Conservation (phyloP, 2,888 invertebrate genomes). For the Erannis defoliaria region DNA sequence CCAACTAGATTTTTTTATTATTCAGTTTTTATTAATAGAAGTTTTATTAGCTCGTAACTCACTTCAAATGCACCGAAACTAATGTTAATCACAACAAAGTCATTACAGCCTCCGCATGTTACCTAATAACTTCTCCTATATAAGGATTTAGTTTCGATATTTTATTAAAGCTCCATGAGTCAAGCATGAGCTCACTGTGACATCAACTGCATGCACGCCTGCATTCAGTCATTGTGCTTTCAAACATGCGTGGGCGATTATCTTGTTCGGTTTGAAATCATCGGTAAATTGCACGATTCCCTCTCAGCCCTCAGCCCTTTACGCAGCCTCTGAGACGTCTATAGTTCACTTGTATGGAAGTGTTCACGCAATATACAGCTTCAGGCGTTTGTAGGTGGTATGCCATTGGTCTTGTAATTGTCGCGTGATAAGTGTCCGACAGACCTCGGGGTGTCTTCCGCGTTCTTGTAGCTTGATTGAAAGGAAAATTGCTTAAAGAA, state of each 20-base stretch:
- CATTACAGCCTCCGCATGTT: constrained; percentile 23
- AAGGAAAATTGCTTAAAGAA: constrained; percentile 37
- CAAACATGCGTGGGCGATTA: constrained; percentile 55
- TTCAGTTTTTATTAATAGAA: no score
- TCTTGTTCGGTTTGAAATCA: constrained; percentile 47
- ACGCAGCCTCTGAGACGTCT: not conserved
- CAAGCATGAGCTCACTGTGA: constrained; percentile 66
- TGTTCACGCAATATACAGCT: constrained; percentile 61
- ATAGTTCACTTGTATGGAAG: constrained; percentile 3
- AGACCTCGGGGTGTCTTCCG: constrained; percentile 47
- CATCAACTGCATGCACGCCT: constrained; percentile 58
- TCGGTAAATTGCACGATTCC: constrained; percentile 45
- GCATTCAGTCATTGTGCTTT: constrained; percentile 44
- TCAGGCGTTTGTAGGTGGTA: constrained; percentile 50
- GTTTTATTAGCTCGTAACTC: constrained; percentile 5
- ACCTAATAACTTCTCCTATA: constrained; percentile 37
- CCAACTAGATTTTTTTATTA: no score
- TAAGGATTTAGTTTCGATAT: constrained; percentile 44
- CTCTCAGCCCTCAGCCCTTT: not conserved
- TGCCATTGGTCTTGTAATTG: constrained; percentile 57
- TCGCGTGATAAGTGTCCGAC: constrained; percentile 57
- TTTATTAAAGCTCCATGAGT: constrained; percentile 53
- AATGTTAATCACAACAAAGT: constrained; percentile 11
- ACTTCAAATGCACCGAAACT: constrained; percentile 16
- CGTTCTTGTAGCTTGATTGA: constrained; percentile 38